Conservation (phyloP, 2,797 vertebrate genomes). For the Sitta carolinensis region DNA sequence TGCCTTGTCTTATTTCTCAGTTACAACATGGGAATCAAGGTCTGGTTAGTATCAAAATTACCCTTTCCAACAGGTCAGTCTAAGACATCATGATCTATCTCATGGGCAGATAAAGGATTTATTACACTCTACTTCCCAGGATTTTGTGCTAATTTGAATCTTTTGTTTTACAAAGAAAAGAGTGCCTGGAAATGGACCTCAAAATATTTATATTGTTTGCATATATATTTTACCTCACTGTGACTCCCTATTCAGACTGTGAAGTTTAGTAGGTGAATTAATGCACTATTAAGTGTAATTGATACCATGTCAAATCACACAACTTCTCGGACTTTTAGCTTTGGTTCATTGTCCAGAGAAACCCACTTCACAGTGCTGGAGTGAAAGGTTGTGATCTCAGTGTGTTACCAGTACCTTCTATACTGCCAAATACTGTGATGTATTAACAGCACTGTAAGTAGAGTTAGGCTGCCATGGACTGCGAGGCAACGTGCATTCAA, state of each 20-base stretch:
- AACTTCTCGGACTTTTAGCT: neutral
- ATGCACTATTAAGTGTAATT: neutral
- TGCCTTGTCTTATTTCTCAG: neutral
- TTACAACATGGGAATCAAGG: neutral
- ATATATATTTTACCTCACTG: neutral
- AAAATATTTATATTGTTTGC: neutral
- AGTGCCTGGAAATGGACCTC: neutral
- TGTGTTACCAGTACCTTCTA: neutral
- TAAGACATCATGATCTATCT: neutral
- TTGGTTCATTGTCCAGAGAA: neutral
- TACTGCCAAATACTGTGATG: neutral
- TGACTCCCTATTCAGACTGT: neutral
- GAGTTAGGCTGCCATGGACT: neutral
- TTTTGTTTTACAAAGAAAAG: neutral
- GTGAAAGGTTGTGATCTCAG: neutral
- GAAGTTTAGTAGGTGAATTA: neutral
- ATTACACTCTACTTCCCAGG: neutral
- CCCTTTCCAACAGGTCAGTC: neutral
- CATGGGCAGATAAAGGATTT: neutral
- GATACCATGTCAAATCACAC: neutral
- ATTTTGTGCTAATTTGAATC: neutral
- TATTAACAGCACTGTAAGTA: neutral
- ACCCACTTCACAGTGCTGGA: neutral
- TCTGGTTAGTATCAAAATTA: neutral
- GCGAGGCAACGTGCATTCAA: neutral